Base-by-base conservation (phyloP, 2,797 vertebrate genomes). In the Danio choprae region DNA sequence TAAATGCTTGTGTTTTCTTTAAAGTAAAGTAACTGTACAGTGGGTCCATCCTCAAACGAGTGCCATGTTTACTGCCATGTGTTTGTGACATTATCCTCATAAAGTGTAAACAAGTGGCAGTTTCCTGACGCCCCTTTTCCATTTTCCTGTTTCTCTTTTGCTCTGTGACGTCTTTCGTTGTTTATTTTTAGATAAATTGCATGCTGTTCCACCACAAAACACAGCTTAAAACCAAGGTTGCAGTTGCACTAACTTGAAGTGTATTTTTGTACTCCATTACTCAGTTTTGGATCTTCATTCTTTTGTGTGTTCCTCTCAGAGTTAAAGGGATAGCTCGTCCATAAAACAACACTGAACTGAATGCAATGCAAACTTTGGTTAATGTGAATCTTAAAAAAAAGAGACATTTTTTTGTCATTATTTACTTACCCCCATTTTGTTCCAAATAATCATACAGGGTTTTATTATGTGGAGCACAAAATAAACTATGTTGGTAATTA, bases 61-160 rank as follows among this genome's bases (percentile, higher is more conserved):
- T 43, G 65, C 8, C 18, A 12, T 80, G 78, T 80, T 73, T 56
- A 46, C 69, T 38, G 16, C 2, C 73, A 64, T 71, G 74, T 60
- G 50, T 73, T 59, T 60, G 51, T 64, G 48, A 64, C 36, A 77
- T 84, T 22, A 60, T 63, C n/a, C 40, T 64, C 48, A 43, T 4
- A n/a, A 56, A 50, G 36, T 50, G 65, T 81, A 84, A 81, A 77
- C 58, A 84, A 76, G 41, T 50, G 48, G 38, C 16, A 43, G 63
- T 73, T 85, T 86, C 58, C 76, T 77, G 60, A 38, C 36, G 20
- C 36, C 46, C 8, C 13, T 41, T 50, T 74, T 41, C 6, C 13
- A 40, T 67, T 83, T 83, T 67, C 55, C 81, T 80, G 65, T 77
- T 75, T 82, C 63, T 81, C 46, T 69, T 46, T 62, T 11, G 44